phyloP scores from a whole-genome alignment of 2,888 invertebrate species.

The Mesorhabditis spiculigera region DNA sequence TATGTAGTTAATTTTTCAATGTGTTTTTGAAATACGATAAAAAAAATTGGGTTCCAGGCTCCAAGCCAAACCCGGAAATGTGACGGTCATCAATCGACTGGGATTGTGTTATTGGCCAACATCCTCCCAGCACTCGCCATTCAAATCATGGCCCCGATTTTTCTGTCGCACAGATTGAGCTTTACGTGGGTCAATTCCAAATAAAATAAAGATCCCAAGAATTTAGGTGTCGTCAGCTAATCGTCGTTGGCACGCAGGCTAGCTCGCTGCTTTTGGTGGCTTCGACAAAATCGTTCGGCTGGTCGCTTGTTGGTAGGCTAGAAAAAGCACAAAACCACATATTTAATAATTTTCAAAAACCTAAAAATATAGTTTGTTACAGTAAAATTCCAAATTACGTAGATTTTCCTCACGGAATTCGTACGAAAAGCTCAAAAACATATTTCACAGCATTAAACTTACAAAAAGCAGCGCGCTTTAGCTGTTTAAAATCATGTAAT shows the following conservation, averaged over 20 bases:
- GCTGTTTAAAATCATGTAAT: no score
- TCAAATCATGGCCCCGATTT: neutral
- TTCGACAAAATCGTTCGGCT: neutral
- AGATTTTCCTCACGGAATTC: no score
- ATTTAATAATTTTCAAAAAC: no score
- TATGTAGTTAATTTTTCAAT: neutral
- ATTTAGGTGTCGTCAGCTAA: neutral
- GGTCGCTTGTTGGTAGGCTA: neutral
- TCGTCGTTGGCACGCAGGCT: neutral
- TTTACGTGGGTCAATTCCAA: neutral
- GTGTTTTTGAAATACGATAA: neutral
- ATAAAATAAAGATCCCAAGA: no score
- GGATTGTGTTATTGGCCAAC: neutral
- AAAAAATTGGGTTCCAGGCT: neutral
- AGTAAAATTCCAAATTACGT: no score
- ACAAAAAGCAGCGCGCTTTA: no score
- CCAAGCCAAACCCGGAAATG: neutral
- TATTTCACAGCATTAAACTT: no score
- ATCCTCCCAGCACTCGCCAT: neutral
- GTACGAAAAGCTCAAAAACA: no score
- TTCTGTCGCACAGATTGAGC: neutral
- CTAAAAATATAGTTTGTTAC: no score
- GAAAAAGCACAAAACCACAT: neutral
- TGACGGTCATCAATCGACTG: constrained; percentile 5
- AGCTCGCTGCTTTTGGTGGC: neutral